Conservation (phyloP, 1,140 invertebrate species). For the Drosophila nikananu region DNA sequence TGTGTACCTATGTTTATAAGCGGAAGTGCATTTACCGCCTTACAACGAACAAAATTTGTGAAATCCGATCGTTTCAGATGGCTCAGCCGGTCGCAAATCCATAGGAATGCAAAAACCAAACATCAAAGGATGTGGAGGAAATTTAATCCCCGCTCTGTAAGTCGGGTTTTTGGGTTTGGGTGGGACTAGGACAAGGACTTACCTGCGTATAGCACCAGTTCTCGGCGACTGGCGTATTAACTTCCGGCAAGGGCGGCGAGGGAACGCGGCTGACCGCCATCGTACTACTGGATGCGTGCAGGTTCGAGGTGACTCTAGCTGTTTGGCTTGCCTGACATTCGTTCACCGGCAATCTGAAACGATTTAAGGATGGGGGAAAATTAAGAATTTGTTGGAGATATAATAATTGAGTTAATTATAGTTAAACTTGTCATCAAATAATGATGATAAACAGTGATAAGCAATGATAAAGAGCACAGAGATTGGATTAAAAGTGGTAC, state of each 20-base stretch:
- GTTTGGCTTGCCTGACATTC: constrained; percentile 93
- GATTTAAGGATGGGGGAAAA: background rate
- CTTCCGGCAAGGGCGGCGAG: constrained; percentile 95
- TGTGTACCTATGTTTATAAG: background rate
- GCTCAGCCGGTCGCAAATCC: constrained; percentile 60
- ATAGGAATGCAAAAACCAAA: constrained; percentile 67
- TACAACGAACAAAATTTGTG: constrained; percentile 47
- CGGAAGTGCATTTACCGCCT: constrained; percentile 71
- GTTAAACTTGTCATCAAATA: background rate
- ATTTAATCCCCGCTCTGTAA: constrained; percentile 57
- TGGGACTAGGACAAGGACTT: constrained; percentile 82
- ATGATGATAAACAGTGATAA: too few relatives aligned
- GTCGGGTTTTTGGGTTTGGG: background rate
- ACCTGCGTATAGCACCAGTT: constrained; percentile 99
- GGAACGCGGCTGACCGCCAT: constrained; percentile 96
- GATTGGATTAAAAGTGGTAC: too few relatives aligned
- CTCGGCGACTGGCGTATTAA: constrained; percentile 96
- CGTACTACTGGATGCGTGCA: constrained; percentile 90
- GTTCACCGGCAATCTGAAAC: constrained; percentile 92
- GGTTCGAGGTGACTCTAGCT: constrained; percentile 92
- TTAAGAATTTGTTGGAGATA: constrained; percentile 32
- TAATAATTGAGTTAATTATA: background rate
- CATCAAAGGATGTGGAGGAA: constrained; percentile 24
- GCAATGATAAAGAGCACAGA: too few relatives aligned
- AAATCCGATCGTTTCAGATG: constrained; percentile 53